These are phyloP conservation scores for Perdix hodgsoniae DNA, from an alignment of 2,797 vertebrate species.

Conservation along the genomic window DNA sequence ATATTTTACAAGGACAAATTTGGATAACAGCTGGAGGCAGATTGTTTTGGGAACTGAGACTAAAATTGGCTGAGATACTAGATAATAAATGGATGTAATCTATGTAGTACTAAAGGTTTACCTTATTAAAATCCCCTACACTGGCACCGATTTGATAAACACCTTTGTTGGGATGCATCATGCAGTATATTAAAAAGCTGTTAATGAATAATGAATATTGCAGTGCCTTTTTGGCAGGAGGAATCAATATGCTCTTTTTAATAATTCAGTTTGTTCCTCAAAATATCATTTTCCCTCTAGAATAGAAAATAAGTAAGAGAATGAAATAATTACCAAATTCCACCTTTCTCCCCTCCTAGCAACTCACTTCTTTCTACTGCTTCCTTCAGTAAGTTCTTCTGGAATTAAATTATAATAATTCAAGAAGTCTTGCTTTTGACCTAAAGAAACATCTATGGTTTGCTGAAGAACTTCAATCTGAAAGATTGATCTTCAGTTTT, in stretches of 20 bases:
- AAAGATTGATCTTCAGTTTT: background rate
- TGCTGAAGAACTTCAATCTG: background rate
- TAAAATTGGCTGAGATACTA: conserved; percentile 38
- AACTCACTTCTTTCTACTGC: background rate
- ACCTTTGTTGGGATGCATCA: conserved; percentile 13
- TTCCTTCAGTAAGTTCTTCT: background rate
- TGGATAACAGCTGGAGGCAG: conserved; percentile 64
- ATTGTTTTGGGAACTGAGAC: conserved; percentile 54
- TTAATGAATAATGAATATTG: conserved; percentile 75
- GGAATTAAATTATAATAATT: background rate
- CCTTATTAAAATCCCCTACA: conserved; percentile 39
- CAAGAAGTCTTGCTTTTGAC: background rate
- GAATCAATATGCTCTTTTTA: conserved; percentile 51
- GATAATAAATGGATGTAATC: conserved; percentile 61
- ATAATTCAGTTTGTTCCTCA: conserved; percentile 64
- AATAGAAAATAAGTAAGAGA: conserved; percentile 63
- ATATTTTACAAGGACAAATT: conserved; percentile 51
- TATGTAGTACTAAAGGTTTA: conserved; percentile 9
- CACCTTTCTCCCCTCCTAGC: background rate
- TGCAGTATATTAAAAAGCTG: conserved; percentile 55
- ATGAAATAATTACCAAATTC: background rate
- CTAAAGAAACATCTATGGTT: background rate
- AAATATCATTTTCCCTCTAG: conserved; percentile 32
- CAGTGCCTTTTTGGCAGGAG: conserved; percentile 29
- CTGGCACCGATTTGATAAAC: conserved; percentile 5